Percentiles rank a stretch among this genome's conserved stretches.
phyloP scores from a whole-genome alignment of 2,888 invertebrate species.

The Cheilosia vulpina region DNA sequence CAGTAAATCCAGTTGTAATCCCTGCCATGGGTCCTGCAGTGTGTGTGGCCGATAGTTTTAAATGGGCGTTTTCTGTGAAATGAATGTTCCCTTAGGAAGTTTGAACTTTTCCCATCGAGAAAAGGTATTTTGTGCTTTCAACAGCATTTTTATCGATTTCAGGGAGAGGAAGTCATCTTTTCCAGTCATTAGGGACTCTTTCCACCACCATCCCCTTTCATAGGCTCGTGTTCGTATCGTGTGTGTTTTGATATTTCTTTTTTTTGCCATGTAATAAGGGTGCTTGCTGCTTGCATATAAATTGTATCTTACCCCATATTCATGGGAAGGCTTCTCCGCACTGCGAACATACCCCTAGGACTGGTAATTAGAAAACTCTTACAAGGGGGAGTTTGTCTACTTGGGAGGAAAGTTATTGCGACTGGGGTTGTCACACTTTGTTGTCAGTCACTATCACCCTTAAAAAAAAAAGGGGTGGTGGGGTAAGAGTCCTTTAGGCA shows the following conservation, averaged over 20 bases:
- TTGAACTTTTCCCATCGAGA: constrained; percentile 1
- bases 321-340: not conserved
- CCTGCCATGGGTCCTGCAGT: constrained; percentile 40
- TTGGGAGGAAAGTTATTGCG: not conserved
- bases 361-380: constrained; percentile 12
- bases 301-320: no score
- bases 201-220: no score
- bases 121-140: constrained; percentile 14
- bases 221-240: no score
- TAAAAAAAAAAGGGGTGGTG: not conserved
- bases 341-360: constrained; percentile 1
- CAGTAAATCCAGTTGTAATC: constrained; percentile 67
- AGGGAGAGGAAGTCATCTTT: not conserved
- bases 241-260: not conserved
- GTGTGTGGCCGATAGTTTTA: constrained; percentile 34
- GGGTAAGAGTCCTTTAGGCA: constrained; percentile 8
- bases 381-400: not conserved
- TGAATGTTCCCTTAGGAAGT: constrained; percentile 32
- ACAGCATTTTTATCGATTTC: constrained; percentile 21
- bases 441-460: not conserved
- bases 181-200: not conserved
- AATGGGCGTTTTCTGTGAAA: constrained; percentile 45
- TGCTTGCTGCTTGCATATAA: not conserved
- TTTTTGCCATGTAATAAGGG: not conserved
- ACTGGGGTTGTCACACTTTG: not conserved